Evolutionary conservation across 2,113 vertebrate species (phyloP).

Genomic region (Cervus canadensis): DNA sequence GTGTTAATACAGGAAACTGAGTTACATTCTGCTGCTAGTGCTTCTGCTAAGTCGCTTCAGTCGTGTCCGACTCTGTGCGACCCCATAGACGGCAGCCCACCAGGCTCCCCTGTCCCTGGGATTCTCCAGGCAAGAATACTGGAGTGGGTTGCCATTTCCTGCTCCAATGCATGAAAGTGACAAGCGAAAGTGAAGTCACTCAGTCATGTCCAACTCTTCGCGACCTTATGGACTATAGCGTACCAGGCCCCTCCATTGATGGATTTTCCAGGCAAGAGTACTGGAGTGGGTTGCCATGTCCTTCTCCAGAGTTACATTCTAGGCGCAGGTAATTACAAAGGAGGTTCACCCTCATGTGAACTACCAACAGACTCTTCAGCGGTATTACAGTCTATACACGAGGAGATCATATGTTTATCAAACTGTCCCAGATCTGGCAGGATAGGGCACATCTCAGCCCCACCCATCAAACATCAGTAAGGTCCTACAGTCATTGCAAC

Average conservation of each 20-base stretch:
- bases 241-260: background rate
- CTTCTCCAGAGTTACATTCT: background rate
- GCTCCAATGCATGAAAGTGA: background rate
- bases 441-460: background rate
- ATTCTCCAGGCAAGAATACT: background rate
- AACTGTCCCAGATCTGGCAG: background rate
- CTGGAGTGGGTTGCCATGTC: background rate
- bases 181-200: background rate
- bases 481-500: background rate
- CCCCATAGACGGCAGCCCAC: background rate
- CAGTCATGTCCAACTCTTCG: background rate
- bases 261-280: background rate
- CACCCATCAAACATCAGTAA: background rate
- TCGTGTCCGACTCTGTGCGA: accelerated
- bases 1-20: background rate
- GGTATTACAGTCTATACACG: background rate
- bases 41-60: background rate
- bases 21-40: background rate
- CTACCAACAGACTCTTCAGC: background rate
- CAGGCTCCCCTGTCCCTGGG: accelerated
- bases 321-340: background rate
- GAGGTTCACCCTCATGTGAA: background rate
- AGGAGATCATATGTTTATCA: background rate
- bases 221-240: background rate
- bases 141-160: background rate